Conservation (phyloP, 2,888 invertebrate species). For the Caenorhabditis plicata region DNA sequence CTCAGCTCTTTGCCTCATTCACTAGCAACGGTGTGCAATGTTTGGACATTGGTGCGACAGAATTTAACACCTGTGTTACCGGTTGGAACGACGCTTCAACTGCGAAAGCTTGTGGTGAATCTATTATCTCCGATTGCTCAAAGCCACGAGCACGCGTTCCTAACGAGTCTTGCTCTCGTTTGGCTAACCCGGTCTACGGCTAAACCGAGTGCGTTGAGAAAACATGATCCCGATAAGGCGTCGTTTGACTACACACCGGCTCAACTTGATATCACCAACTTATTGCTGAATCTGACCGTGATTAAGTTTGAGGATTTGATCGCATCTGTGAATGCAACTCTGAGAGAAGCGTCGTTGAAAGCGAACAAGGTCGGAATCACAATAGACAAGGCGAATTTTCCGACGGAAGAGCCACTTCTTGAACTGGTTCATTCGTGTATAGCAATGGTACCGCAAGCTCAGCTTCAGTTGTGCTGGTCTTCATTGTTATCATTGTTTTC, state of each 20-base stretch:
- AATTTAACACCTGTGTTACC: conserved; percentile 57
- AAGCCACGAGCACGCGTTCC: conserved; percentile 79
- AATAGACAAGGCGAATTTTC: conserved; percentile 64
- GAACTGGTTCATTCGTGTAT: conserved; percentile 79
- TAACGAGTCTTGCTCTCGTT: conserved; percentile 81
- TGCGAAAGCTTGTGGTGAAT: conserved; percentile 79
- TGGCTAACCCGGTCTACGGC: conserved; percentile 73
- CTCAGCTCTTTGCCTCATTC: conserved; percentile 80
- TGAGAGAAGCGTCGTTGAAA: conserved; percentile 74
- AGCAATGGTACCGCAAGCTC: conserved; percentile 72
- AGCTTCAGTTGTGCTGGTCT: conserved; percentile 79
- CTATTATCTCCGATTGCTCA: conserved; percentile 82
- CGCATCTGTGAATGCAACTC: conserved; percentile 79
- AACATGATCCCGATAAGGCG: conserved; percentile 30
- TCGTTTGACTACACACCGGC: conserved; percentile 61
- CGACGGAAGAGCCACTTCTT: conserved; percentile 79
- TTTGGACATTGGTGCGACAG: conserved; percentile 77
- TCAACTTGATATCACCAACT: conserved; percentile 77
- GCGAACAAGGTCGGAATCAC: conserved; percentile 39
- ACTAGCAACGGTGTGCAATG: conserved; percentile 76
- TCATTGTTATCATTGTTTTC: conserved; percentile 77
- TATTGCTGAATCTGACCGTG: conserved; percentile 80
- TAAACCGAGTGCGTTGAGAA: conserved; percentile 28
- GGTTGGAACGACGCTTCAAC: conserved; percentile 70
- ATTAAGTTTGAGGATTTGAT: conserved; percentile 76